These are phyloP conservation scores for Patella caerulea DNA, from an alignment of 2,888 invertebrate genomes.

Conservation along the genomic window DNA sequence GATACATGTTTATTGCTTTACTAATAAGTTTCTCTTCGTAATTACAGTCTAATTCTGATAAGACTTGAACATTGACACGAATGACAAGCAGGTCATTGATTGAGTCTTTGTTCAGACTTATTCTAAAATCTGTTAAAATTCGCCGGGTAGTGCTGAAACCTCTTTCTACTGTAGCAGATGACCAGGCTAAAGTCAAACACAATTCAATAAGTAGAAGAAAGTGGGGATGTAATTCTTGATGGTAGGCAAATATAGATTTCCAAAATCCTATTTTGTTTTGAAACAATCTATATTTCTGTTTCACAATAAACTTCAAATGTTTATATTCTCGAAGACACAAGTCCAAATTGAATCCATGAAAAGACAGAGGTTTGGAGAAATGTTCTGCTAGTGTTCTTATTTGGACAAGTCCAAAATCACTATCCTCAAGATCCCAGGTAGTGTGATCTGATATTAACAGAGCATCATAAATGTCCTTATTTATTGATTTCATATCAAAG, in stretches of 20 bases:
- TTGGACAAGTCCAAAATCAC: background rate
- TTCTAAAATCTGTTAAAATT: background rate
- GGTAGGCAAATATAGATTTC: background rate
- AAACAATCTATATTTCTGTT: background rate
- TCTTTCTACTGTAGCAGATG: background rate
- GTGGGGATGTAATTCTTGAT: background rate
- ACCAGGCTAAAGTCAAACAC: background rate
- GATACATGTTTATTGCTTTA: background rate
- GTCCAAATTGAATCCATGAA: background rate
- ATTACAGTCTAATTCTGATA: background rate
- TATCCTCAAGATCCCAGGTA: background rate
- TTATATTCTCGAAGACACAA: no score
- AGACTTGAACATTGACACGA: background rate
- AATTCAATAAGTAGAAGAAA: background rate
- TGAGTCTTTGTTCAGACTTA: background rate
- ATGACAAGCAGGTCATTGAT: background rate
- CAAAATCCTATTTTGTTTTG: background rate
- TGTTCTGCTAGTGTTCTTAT: background rate
- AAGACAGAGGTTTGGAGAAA: background rate
- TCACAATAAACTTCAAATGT: background rate
- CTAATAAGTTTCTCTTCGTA: background rate
- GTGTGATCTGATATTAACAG: no score
- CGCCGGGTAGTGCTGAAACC: no score
- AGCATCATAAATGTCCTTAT: background rate
- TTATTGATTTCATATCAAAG: background rate